Percentiles rank a stretch among this genome's conserved stretches.
phyloP scores from a whole-genome alignment of 1,140 invertebrate species.

The Drosophila prosaltans region DNA sequence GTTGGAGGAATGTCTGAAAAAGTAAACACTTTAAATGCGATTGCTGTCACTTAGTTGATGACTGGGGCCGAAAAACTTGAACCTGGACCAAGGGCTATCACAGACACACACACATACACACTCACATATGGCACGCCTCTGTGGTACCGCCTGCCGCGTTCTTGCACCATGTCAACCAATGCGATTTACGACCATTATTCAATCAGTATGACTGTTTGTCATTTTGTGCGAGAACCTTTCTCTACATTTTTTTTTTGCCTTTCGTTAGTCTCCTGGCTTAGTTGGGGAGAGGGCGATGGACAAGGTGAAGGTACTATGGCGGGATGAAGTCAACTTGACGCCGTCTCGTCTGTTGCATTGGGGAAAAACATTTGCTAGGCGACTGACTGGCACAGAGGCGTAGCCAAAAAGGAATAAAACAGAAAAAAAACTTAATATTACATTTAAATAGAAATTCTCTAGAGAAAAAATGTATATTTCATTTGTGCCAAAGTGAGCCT shows the following conservation, averaged over 20 bases:
- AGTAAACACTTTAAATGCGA: conserved; percentile 69
- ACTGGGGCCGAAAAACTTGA: conserved; percentile 37
- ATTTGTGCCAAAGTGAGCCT: background rate
- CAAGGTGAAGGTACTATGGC: conserved; percentile 26
- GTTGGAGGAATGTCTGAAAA: conserved; percentile 29
- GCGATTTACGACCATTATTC: conserved; percentile 81
- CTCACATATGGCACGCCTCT: conserved; percentile 5
- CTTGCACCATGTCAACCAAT: conserved; percentile 68
- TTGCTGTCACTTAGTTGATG: conserved; percentile 62
- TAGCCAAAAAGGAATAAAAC: background rate
- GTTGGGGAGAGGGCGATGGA: background rate
- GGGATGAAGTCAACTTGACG: conserved; percentile 71
- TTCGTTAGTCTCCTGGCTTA: conserved; percentile 15
- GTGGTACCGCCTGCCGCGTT: conserved; percentile 15
- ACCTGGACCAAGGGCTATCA: conserved; percentile 21
- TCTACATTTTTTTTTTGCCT: conserved; percentile 14
- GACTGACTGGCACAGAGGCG: conserved; percentile 27
- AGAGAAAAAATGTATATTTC: too few species aligned
- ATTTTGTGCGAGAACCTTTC: conserved; percentile 65
- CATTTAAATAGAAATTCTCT: too few species aligned
- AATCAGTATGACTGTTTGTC: conserved; percentile 81
- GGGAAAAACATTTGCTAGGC: conserved; percentile 67
- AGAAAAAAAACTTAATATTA: too few species aligned
- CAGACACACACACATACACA: background rate
- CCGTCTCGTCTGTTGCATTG: conserved; percentile 78